A percentile compares a stretch with the other conserved stretches of the same genome.
Evolutionary conservation across 2,797 vertebrate species (phyloP).

Genomic region (Pipistrellus pipistrellus): DNA sequence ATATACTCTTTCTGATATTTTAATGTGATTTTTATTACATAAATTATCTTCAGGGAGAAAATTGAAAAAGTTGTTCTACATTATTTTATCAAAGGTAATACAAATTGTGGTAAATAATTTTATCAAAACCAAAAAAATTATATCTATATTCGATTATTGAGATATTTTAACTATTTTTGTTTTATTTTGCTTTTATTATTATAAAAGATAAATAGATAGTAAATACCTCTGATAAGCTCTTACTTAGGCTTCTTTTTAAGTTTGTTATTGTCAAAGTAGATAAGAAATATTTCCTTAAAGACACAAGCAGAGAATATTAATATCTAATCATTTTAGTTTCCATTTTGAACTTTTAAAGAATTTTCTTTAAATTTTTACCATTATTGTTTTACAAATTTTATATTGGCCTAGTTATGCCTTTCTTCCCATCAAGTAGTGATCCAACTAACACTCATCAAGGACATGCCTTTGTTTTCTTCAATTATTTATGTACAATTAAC

Average conservation of each 20-base stretch:
- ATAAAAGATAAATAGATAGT: not conserved
- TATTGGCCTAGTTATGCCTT: not conserved
- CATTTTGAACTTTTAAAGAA: not conserved
- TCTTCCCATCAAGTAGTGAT: not conserved
- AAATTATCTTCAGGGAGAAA: not conserved
- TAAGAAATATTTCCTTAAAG: constrained; percentile 36
- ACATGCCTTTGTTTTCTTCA: constrained; percentile 27
- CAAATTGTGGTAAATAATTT: not conserved
- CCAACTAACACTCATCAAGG: not conserved
- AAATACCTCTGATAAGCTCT: not conserved
- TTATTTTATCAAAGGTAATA: not conserved
- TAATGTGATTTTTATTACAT: not conserved
- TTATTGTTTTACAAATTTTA: not conserved
- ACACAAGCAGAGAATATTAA: not conserved
- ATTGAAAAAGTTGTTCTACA: not conserved
- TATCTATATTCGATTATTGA: not conserved
- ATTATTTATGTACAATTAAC: constrained; percentile 61
- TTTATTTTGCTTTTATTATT: not conserved
- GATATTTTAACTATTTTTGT: not conserved
- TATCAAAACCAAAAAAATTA: not conserved
- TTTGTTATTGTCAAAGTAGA: not conserved
- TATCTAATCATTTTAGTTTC: not conserved
- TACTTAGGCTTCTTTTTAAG: not conserved
- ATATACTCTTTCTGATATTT: not conserved
- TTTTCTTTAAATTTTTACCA: constrained; percentile 15